A percentile compares a stretch with the other conserved stretches of the same genome.
phyloP scores from a whole-genome alignment of 2,113 vertebrate genomes.

The Sander lucioperca region DNA sequence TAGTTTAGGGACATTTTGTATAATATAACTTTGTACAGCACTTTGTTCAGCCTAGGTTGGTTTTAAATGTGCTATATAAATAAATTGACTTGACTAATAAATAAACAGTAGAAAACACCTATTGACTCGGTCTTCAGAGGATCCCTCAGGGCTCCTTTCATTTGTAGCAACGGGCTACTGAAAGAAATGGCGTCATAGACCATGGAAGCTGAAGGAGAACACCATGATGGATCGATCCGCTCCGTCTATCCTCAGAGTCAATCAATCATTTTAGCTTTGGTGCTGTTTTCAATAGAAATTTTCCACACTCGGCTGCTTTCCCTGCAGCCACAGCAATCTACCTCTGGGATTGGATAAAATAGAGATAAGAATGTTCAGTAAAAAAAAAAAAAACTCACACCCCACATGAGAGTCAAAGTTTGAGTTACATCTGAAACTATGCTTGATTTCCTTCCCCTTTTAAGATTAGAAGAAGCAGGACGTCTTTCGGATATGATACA shows the following conservation, averaged over 20 bases:
- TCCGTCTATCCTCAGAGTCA: conserved; percentile 69
- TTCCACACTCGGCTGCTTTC: conserved; percentile 41
- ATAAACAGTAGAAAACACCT: conserved; percentile 11
- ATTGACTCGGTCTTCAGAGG: conserved; percentile 13
- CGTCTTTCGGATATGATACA: too few species aligned
- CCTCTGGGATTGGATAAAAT: conserved; percentile 53
- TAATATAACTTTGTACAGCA: too few species aligned
- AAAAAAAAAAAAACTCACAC: too few species aligned
- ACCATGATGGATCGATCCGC: conserved; percentile 82
- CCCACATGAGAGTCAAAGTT: too few species aligned
- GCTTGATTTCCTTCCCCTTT: too few species aligned
- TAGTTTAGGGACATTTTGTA: too few species aligned
- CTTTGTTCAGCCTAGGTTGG: too few species aligned
- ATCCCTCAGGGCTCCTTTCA: conserved; percentile 39
- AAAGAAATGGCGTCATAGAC: conserved; percentile 73
- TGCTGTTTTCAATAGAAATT: conserved; percentile 71
- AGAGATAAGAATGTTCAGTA: too few species aligned
- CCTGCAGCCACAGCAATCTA: conserved; percentile 41
- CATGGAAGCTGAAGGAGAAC: conserved; percentile 55
- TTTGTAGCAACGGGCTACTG: conserved; percentile 37
- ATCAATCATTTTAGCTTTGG: conserved; percentile 79
- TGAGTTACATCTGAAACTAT: too few species aligned
- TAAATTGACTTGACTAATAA: conserved; percentile 1
- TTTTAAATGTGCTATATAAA: too few species aligned
- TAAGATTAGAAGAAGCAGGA: too few species aligned